Percentiles rank a stretch among this genome's conserved stretches.
These are phyloP conservation scores for Leucophenga varia DNA, from an alignment of 1,140 invertebrate genomes.

Conservation along the genomic window DNA sequence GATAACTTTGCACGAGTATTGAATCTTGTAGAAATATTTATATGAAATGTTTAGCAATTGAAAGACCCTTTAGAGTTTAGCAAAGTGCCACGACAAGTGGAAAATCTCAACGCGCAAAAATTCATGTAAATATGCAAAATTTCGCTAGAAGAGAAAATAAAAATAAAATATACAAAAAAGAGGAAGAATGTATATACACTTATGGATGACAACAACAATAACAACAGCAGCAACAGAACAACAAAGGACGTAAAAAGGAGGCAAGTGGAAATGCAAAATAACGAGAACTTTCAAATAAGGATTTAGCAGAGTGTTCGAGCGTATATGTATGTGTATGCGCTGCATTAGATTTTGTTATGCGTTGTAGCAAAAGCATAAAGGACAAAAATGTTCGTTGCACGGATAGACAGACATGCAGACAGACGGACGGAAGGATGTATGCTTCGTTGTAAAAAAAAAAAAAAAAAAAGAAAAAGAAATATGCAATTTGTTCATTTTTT, in stretches of 20 bases:
- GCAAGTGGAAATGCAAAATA: too few relatives aligned
- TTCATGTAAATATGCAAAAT: slow-evolving; percentile 15
- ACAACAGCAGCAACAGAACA: too few relatives aligned
- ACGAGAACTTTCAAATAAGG: too few relatives aligned
- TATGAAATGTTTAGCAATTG: too few relatives aligned
- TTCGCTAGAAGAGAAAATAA: not conserved
- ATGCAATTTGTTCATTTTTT: slow-evolving; percentile 36
- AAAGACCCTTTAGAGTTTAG: too few relatives aligned
- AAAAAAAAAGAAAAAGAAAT: not conserved
- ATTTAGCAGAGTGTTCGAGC: slow-evolving; percentile 1
- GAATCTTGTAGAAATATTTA: too few relatives aligned
- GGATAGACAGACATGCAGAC: slow-evolving; percentile 4
- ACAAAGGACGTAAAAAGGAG: too few relatives aligned
- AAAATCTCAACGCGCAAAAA: slow-evolving; percentile 9
- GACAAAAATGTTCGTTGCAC: slow-evolving; percentile 11
- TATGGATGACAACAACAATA: too few relatives aligned
- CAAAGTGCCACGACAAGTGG: not conserved
- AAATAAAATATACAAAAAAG: too few relatives aligned
- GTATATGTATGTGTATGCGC: slow-evolving; percentile 4
- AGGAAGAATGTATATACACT: slow-evolving; percentile 24
- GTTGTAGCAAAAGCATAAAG: slow-evolving; percentile 15
- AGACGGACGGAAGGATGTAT: too few relatives aligned
- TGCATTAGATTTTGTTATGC: not conserved
- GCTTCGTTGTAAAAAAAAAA: too few relatives aligned
- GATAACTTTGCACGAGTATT: too few relatives aligned